Conservation (phyloP, 2,113 vertebrate genomes). For the Zosterops pallidus region DNA sequence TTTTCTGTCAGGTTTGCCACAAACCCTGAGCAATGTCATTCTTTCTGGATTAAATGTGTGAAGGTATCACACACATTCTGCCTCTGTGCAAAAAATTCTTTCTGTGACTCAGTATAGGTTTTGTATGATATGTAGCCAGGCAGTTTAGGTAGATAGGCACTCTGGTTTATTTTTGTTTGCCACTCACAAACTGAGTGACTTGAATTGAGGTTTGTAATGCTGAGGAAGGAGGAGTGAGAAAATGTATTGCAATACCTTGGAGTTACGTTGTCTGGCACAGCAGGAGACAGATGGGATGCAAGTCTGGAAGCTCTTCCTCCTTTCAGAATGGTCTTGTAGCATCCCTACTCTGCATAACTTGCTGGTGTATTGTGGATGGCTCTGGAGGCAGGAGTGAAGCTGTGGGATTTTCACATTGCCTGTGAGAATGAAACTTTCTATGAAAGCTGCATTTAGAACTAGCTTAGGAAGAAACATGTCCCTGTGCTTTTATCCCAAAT, state of each 20-base stretch:
- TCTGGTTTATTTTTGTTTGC: not conserved
- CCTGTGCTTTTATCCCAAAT: not conserved
- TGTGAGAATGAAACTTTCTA: not conserved
- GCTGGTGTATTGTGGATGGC: not conserved
- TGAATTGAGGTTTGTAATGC: not conserved
- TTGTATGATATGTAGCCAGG: not conserved
- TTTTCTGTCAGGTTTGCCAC: not conserved
- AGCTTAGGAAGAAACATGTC: not conserved
- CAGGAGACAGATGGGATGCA: rapidly evolving
- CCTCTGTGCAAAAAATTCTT: not conserved
- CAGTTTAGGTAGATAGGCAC: not conserved
- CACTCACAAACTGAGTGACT: not conserved
- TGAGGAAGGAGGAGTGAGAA: not conserved
- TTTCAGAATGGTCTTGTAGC: not conserved
- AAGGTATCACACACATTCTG: not conserved
- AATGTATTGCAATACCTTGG: not conserved
- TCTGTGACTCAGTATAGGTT: not conserved
- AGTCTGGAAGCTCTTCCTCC: not conserved
- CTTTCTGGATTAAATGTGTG: not conserved
- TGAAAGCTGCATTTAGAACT: not conserved
- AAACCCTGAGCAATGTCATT: rapidly evolving
- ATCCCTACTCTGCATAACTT: not conserved
- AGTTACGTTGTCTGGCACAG: not conserved
- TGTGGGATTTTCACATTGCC: not conserved
- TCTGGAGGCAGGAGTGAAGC: not conserved